Percentiles rank a stretch among this genome's conserved stretches.
phyloP scores from a whole-genome alignment of 1,140 invertebrate genomes.

The Drepana arcuata region DNA sequence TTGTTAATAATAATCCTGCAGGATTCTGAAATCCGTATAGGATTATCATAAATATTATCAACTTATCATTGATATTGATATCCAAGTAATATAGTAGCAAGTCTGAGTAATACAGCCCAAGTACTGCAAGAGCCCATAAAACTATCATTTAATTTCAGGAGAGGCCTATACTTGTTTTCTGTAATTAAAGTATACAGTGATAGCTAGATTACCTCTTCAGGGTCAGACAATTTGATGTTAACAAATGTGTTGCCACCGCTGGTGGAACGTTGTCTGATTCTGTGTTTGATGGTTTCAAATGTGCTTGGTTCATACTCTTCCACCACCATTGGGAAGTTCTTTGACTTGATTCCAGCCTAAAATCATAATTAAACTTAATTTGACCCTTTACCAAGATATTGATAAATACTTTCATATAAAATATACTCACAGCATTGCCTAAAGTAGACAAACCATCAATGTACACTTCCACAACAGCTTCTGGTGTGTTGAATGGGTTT shows the following conservation, averaged over 20 bases:
- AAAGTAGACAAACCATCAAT: conserved; percentile 79
- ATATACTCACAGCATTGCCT: conserved; percentile 41
- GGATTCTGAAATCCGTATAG: no score
- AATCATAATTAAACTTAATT: conserved; percentile 12
- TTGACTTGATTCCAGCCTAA: conserved; percentile 61
- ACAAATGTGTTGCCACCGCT: conserved; percentile 74
- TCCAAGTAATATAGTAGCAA: no score
- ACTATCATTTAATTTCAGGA: no score
- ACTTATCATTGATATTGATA: no score
- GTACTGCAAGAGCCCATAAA: no score
- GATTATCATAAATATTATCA: no score
- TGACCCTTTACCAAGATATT: no score
- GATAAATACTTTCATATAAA: not conserved
- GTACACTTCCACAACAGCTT: conserved; percentile 82
- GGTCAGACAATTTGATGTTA: conserved; percentile 76
- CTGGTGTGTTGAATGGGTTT: conserved; percentile 83
- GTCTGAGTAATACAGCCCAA: no score
- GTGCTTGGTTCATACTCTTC: conserved; percentile 77
- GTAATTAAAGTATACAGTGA: no score
- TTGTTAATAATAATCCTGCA: no score
- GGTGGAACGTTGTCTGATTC: conserved; percentile 73
- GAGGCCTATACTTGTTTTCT: no score
- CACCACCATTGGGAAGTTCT: conserved; percentile 74
- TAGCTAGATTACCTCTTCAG: conserved; percentile 76
- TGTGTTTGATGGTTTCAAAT: conserved; percentile 73